These are phyloP conservation scores for Lepidostoma basale DNA, from an alignment of 1,140 invertebrate species.

Conservation along the genomic window DNA sequence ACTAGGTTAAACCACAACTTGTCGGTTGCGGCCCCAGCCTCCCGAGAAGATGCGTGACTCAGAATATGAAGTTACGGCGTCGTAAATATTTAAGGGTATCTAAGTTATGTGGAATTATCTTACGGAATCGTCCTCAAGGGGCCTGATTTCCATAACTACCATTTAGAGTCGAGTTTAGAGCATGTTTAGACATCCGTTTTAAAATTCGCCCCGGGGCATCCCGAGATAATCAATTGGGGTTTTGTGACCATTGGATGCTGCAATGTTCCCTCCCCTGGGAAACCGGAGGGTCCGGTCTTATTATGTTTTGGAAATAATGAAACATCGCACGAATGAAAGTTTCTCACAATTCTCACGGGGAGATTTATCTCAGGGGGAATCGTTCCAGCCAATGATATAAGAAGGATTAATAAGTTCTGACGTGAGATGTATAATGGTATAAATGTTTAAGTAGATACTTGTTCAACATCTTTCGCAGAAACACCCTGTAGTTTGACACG, in stretches of 20 bases:
- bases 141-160: background rate
- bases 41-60: no score
- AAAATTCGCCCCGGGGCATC: background rate
- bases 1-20: no score
- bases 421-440: no score
- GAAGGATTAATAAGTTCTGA: no score
- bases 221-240: constrained; percentile 10
- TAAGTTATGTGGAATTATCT: background rate
- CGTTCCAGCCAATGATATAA: no score
- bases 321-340: constrained; percentile 5
- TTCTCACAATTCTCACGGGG: background rate
- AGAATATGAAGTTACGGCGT: background rate
- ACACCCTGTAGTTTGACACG: no score
- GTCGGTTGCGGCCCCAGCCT: no score
- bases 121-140: background rate
- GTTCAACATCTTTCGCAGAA: no score
- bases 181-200: background rate
- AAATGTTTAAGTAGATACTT: no score
- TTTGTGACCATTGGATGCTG: background rate
- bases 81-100: background rate
- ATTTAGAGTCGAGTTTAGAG: background rate
- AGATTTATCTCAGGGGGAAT: background rate
- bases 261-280: background rate
- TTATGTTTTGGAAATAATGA: background rate
- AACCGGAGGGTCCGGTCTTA: background rate